Percentiles rank a stretch among this genome's conserved stretches.
phyloP scores from a whole-genome alignment of 2,797 vertebrate genomes.

The Steatocranus sp. region DNA sequence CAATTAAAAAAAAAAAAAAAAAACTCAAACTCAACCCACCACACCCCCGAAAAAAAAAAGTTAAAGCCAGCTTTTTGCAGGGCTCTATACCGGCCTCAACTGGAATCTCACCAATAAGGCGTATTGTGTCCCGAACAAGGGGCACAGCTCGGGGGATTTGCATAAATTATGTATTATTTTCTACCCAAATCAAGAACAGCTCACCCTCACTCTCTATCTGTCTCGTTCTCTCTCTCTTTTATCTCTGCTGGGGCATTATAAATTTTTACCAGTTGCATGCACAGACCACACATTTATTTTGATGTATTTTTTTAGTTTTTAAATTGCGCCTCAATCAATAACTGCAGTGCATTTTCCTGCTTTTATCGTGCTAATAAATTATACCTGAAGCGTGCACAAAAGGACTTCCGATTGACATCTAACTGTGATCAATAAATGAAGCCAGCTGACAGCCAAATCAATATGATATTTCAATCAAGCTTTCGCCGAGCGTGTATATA shows the following conservation, averaged over 20 bases:
- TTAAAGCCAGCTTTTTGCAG: slow-evolving; percentile 65
- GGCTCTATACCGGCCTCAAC: slow-evolving; percentile 54
- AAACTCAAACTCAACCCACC: background rate
- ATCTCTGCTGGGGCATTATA: slow-evolving; percentile 20
- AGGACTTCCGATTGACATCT: slow-evolving; percentile 57
- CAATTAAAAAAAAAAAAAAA: background rate
- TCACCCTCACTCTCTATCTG: slow-evolving; percentile 28
- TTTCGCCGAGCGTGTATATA: background rate
- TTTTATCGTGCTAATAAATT: slow-evolving; percentile 54
- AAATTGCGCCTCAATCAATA: slow-evolving; percentile 23
- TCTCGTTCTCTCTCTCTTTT: slow-evolving; percentile 8
- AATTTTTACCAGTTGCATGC: slow-evolving; percentile 24
- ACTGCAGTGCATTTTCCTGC: slow-evolving; percentile 19
- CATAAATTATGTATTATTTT: slow-evolving; percentile 83
- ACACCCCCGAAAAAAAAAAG: slow-evolving; percentile 35
- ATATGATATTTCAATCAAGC: slow-evolving; percentile 63
- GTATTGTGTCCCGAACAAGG: slow-evolving; percentile 76
- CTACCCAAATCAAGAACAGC: slow-evolving; percentile 70
- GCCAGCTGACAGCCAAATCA: slow-evolving; percentile 53
- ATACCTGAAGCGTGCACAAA: slow-evolving; percentile 32
- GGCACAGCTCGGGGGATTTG: slow-evolving; percentile 75
- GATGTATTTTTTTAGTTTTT: background rate
- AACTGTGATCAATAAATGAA: slow-evolving; percentile 58
- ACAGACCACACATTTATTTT: slow-evolving; percentile 28
- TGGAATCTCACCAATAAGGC: slow-evolving; percentile 74